phyloP scores from a whole-genome alignment of 2,797 vertebrate species.

The Chelon labrosus region DNA sequence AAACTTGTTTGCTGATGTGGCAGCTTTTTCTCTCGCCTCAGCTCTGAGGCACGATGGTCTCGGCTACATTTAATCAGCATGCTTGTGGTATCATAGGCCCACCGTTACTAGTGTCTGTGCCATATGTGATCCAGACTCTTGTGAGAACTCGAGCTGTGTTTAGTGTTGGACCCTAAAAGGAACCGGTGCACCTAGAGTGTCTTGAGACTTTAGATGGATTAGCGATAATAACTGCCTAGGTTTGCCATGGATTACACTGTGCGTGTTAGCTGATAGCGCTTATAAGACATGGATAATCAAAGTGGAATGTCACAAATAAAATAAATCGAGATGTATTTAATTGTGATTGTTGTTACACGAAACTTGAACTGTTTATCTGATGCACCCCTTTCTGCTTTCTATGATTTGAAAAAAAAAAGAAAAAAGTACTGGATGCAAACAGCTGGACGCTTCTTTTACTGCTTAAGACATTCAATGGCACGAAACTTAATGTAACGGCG shows the following conservation, averaged over 20 bases:
- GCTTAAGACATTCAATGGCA: conserved; percentile 52
- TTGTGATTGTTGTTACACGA: conserved; percentile 56
- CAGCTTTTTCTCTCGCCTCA: conserved; percentile 56
- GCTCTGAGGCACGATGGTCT: conserved; percentile 42
- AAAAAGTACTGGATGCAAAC: conserved; percentile 33
- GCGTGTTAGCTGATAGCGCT: conserved; percentile 54
- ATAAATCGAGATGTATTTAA: conserved; percentile 51
- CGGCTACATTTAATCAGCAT: conserved; percentile 56
- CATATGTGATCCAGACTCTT: conserved; percentile 25
- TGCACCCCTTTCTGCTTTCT: conserved; percentile 23
- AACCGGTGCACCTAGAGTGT: conserved; percentile 39
- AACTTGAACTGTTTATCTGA: conserved; percentile 60
- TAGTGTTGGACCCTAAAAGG: conserved; percentile 41
- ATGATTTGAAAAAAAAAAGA: conserved; percentile 31
- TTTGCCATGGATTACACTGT: conserved; percentile 60
- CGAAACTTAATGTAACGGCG: conserved; percentile 57
- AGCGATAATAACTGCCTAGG: conserved; percentile 49
- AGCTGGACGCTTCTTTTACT: conserved; percentile 41
- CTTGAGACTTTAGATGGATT: conserved; percentile 46
- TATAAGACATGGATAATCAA: conserved; percentile 63
- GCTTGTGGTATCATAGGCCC: conserved; percentile 38
- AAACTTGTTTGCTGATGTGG: conserved; percentile 50
- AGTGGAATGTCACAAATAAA: conserved; percentile 62
- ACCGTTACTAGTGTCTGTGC: conserved; percentile 35
- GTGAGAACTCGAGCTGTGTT: conserved; percentile 29